Evolutionary conservation across 2,888 invertebrate genomes (phyloP).

Genomic region (Clostera curtula): DNA sequence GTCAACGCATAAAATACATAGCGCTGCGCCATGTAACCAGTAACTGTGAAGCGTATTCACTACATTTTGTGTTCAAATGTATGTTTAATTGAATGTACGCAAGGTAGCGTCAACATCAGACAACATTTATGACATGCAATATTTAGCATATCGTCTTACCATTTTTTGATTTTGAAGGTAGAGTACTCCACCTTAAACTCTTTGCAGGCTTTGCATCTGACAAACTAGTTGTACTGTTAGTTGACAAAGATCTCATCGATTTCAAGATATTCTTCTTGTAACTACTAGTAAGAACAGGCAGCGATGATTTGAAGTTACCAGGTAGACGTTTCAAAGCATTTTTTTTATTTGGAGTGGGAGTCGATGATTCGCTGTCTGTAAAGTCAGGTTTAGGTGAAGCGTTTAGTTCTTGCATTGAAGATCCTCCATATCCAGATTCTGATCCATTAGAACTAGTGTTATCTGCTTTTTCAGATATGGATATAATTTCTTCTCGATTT

Average conservation of each 20-base stretch:
- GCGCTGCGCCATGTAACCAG: conserved; percentile 33
- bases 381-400: conserved; percentile 13
- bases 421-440: conserved; percentile 47
- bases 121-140: conserved; percentile 10
- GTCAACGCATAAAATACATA: conserved; percentile 15
- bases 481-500: conserved; percentile 18
- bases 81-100: not conserved
- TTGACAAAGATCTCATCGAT: conserved; percentile 38
- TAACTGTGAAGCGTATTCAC: conserved; percentile 22
- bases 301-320: conserved; percentile 32
- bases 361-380: conserved; percentile 8
- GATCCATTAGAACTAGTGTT: conserved; percentile 39
- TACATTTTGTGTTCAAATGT: conserved; percentile 30
- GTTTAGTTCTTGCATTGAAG: conserved; percentile 32
- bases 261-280: conserved; percentile 28
- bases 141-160: conserved; percentile 22
- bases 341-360: conserved; percentile 3
- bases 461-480: conserved; percentile 27
- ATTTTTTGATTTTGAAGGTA: conserved; percentile 31
- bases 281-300: conserved; percentile 29
- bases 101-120: not conserved
- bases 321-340: conserved; percentile 3
- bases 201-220: conserved; percentile 37
- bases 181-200: conserved; percentile 48
- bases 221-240: conserved; percentile 21